Percentiles rank a stretch among this genome's conserved stretches.
These are phyloP conservation scores for Nesometra sesokonis DNA, from an alignment of 35 echinoderm and acorn worm genomes.

Conservation along the genomic window DNA sequence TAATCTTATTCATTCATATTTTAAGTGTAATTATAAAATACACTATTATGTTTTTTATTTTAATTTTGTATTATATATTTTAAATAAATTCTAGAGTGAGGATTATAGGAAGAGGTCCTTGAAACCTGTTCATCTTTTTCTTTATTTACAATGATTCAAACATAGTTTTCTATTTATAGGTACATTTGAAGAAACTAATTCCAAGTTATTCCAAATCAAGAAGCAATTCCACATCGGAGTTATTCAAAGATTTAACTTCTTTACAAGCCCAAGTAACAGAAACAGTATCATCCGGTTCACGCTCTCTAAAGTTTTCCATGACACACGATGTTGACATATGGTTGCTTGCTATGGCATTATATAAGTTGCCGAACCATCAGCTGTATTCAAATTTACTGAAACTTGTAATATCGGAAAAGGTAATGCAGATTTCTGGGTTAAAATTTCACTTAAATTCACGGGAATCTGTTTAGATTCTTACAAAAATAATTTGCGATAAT, in stretches of 20 bases:
- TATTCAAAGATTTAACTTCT: not conserved
- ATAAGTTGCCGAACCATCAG: not conserved
- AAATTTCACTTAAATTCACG: too few relatives aligned
- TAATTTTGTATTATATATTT: too few relatives aligned
- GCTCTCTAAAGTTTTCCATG: not conserved
- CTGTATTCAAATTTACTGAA: not conserved
- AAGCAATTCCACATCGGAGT: not conserved
- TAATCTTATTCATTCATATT: too few relatives aligned
- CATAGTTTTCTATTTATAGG: not conserved
- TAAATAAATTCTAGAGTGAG: too few relatives aligned
- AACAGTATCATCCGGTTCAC: not conserved
- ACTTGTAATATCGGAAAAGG: not conserved
- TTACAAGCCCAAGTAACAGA: not conserved
- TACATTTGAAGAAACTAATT: not conserved
- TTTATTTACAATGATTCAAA: too few relatives aligned
- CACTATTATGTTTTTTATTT: too few relatives aligned
- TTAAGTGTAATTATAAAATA: too few relatives aligned
- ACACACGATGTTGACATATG: not conserved
- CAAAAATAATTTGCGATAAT: too few relatives aligned
- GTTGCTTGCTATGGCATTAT: not conserved
- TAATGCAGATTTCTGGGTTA: too few relatives aligned
- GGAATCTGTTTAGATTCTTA: too few relatives aligned
- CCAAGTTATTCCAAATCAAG: not conserved
- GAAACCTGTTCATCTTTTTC: too few relatives aligned
- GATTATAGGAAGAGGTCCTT: too few relatives aligned